Conservation (phyloP, 1,140 invertebrate species). For the Antheraea pernyi region DNA sequence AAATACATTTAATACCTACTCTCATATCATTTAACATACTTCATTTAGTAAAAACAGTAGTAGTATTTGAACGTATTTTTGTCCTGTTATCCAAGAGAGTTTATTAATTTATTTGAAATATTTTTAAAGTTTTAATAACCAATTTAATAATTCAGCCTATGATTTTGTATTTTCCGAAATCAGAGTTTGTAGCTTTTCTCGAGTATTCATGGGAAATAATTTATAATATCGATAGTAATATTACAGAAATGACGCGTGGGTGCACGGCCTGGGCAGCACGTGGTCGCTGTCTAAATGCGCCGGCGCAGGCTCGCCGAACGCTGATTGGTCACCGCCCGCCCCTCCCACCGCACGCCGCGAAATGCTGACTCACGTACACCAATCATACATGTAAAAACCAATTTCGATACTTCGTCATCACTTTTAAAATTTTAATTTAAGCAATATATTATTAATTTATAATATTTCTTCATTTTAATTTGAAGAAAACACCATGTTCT, state of each 20-base stretch:
- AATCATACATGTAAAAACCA: constrained; percentile 4
- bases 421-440: neutral
- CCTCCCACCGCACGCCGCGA: constrained; percentile 48
- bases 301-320: constrained; percentile 28
- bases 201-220: neutral
- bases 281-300: constrained; percentile 35
- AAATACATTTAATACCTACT: neutral
- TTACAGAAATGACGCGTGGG: constrained; percentile 8
- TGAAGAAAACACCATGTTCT: neutral
- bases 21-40: neutral
- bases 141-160: too few relatives aligned
- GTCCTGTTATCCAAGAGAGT: too few relatives aligned
- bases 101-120: too few relatives aligned
- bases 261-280: constrained; percentile 33
- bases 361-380: constrained; percentile 37
- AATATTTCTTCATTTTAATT: neutral
- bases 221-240: neutral
- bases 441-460: neutral
- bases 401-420: neutral
- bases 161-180: too few relatives aligned
- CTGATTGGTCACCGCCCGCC: constrained; percentile 57
- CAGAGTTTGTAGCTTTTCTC: neutral
- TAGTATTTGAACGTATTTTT: too few relatives aligned
- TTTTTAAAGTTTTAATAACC: too few relatives aligned
- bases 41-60: neutral